Evolutionary conservation across 2,113 vertebrate species (phyloP).

Genomic region (Lathamus discolor): DNA sequence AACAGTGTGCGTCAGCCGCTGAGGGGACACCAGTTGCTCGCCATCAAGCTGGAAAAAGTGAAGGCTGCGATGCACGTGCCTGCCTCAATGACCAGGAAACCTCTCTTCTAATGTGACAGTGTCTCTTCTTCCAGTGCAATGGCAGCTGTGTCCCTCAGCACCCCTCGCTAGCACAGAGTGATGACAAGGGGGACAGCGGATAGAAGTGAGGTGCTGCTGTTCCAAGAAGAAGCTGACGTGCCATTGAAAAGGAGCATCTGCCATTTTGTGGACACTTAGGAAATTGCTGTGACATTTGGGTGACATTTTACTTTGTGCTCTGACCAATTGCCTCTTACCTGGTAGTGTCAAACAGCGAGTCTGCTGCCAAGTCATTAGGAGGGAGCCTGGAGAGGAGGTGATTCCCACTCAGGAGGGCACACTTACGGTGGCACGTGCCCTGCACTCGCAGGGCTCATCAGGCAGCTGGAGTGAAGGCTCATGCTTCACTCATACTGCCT

Average conservation of each 20-base stretch:
- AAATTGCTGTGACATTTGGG: conserved; percentile 40
- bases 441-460: fast-evolving
- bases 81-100: not conserved
- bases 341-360: not conserved
- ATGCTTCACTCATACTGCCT: fast-evolving
- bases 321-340: conserved; percentile 2
- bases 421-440: fast-evolving
- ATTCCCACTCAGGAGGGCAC: fast-evolving
- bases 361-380: not conserved
- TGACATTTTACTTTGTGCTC: conserved; percentile 35
- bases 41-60: not conserved
- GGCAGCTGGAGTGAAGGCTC: not conserved
- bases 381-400: not conserved
- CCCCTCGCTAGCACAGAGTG: fast-evolving
- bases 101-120: fast-evolving
- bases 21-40: not conserved
- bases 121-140: fast-evolving
- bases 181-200: not conserved
- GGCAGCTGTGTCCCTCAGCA: not conserved
- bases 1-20: fast-evolving
- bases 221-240: fast-evolving
- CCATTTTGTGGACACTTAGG: not conserved
- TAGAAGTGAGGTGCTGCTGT: not conserved
- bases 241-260: not conserved
- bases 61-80: not conserved